Evolutionary conservation across 2,888 invertebrate species (phyloP), one percentile per base, ranked within the genome.

Genomic region (Tachystola acroxantha): DNA sequence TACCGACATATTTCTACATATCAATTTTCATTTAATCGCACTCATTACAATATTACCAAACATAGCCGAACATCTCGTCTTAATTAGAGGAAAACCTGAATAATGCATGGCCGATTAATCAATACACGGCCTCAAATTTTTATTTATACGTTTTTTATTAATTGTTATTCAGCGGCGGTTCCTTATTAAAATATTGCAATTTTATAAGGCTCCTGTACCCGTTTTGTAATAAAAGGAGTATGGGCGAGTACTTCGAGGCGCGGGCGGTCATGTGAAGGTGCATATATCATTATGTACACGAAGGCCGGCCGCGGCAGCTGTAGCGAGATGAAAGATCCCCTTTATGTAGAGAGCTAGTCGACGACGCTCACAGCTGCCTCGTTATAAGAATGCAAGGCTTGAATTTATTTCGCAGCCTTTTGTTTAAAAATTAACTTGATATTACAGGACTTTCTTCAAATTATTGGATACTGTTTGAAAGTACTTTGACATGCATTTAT

Each of bases 181-280:
- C 62, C 64, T 69, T 76, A 73, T 75, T 78, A 77, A 77, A 75
- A 80, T 79, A 79, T 76, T 67, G 72, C 73, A 71, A 62, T 77
- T 75, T 75, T 74, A 71, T 76, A 72, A 61, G 59, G 67, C 68
- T 70, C 46, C 64, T 57, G 73, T 60, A 67, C 75, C 68, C 55
- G 73, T 80, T 77, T 62, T 56, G 53, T 57, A 64, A 73, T 67
- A 73, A 71, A 69, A 69, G 52, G 62, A 65, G 56, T 57, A 54
- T 45, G 16, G 6, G 16, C 16, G 48, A 50, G 49, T 55, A 58
- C 49, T 52, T 53, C 53, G 54, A 48, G 59, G 56, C 46, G 53
- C 53, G 52, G 53, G 57, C 44, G 46, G 48, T 46, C 45, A 49
- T 48, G 54, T 52, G 51, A 51, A 46, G 48, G 43, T 52, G 57